phyloP scores from a whole-genome alignment of 1,140 invertebrate species.

The Drosophila malerkotliana region DNA sequence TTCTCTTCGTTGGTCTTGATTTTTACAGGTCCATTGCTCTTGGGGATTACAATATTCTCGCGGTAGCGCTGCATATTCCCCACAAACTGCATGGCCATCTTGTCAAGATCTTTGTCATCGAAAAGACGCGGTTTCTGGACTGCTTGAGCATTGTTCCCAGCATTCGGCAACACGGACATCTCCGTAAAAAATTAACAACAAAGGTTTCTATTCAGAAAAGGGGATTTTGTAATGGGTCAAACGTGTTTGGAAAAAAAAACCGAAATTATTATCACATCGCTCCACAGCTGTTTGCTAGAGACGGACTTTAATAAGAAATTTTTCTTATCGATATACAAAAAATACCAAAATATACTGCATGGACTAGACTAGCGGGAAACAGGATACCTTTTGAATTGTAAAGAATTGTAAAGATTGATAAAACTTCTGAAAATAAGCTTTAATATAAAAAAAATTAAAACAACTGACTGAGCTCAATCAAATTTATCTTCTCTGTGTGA shows the following conservation, averaged over 20 bases:
- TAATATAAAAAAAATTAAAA: neutral
- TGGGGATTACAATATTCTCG: constrained; percentile 93
- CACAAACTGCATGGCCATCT: constrained; percentile 87
- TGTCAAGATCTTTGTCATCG: constrained; percentile 85
- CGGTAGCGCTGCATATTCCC: constrained; percentile 88
- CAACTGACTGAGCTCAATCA: neutral
- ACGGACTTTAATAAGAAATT: neutral
- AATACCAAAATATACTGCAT: constrained; percentile 3
- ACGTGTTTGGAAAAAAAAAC: constrained; percentile 18
- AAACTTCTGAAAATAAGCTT: too few relatives aligned
- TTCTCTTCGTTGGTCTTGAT: constrained; percentile 95
- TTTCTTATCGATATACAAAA: constrained; percentile 16
- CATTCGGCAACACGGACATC: constrained; percentile 61
- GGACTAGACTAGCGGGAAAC: neutral
- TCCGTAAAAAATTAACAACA: constrained; percentile 4
- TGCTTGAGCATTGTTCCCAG: constrained; percentile 5
- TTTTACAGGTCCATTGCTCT: constrained; percentile 88
- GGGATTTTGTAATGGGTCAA: constrained; percentile 9
- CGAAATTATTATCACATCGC: constrained; percentile 71
- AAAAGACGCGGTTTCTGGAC: constrained; percentile 65
- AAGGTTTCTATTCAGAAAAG: constrained; percentile 49
- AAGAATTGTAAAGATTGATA: neutral
- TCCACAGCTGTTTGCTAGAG: constrained; percentile 60
- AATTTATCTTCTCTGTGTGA: neutral
- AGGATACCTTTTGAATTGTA: neutral